Conservation (phyloP, 2,888 invertebrate genomes). For the Digitonthophagus gazella region DNA sequence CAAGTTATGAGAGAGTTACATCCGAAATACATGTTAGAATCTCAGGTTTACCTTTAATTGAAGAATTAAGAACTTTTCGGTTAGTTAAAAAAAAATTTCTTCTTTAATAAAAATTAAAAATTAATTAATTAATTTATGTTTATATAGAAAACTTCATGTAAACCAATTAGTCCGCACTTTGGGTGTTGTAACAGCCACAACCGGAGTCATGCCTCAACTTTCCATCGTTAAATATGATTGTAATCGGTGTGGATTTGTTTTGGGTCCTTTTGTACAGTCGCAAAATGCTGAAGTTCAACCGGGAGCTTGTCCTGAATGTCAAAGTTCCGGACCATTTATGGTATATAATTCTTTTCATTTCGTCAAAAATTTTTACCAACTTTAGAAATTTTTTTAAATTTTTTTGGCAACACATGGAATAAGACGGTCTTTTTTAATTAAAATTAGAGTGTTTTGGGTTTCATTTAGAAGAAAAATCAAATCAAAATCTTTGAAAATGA, state of each 20-base stretch:
- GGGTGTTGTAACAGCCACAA: constrained; percentile 95
- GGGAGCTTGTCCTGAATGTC: constrained; percentile 97
- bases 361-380: too few species aligned
- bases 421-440: too few species aligned
- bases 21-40: constrained; percentile 94
- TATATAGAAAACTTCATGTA: constrained; percentile 71
- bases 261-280: constrained; percentile 95
- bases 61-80: constrained; percentile 90
- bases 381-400: too few species aligned
- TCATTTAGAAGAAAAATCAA: too few species aligned
- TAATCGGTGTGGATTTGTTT: constrained; percentile 88
- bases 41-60: constrained; percentile 90
- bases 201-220: constrained; percentile 93
- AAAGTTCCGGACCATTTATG: constrained; percentile 92
- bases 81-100: too few species aligned
- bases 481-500: too few species aligned
- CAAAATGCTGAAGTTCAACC: constrained; percentile 94
- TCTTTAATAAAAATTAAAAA: too few species aligned
- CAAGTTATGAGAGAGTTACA: constrained; percentile 93
- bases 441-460: too few species aligned
- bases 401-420: too few species aligned
- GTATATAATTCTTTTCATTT: constrained; percentile 52
- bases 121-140: background rate
- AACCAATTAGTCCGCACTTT: constrained; percentile 92
- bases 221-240: constrained; percentile 97